A percentile compares a stretch with the other conserved stretches of the same genome.
These are phyloP conservation scores for Osmerus eperlanus DNA, from an alignment of 2,113 vertebrate genomes.

Conservation along the genomic window DNA sequence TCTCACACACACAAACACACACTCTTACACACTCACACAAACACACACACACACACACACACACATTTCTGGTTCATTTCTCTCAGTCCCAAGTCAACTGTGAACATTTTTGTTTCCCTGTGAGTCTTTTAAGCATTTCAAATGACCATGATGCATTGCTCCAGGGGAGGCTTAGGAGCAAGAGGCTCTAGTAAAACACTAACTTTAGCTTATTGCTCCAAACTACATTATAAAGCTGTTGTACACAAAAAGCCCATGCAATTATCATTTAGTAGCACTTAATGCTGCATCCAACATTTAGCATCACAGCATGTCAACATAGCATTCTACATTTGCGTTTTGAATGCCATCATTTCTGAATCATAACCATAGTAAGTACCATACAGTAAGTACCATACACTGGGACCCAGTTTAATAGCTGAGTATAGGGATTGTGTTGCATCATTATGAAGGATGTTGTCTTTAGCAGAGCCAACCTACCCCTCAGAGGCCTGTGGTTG, in stretches of 20 bases:
- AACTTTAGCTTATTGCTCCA: no score
- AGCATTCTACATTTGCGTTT: no score
- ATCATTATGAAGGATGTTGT: slow-evolving; percentile 44
- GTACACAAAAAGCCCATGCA: no score
- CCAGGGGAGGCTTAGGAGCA: slow-evolving; percentile 10
- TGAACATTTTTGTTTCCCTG: slow-evolving; percentile 51
- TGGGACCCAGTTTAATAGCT: no score
- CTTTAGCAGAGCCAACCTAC: slow-evolving; percentile 13
- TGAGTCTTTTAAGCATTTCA: slow-evolving; percentile 45
- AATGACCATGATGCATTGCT: slow-evolving; percentile 37
- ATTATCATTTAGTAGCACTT: no score
- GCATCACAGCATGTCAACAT: no score
- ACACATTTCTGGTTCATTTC: slow-evolving; percentile 52
- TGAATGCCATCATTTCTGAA: no score
- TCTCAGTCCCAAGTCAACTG: slow-evolving; percentile 38
- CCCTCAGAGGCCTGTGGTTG: slow-evolving; percentile 52
- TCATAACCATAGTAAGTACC: no score
- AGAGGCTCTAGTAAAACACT: slow-evolving; percentile 25
- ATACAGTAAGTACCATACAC: no score
- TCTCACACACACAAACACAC: not conserved
- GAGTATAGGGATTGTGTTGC: slow-evolving; percentile 26
- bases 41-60: slow-evolving; percentile 6
- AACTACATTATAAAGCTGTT: no score
- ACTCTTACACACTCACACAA: slow-evolving; percentile 14
- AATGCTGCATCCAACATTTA: no score